Base-by-base conservation (phyloP, 1,140 invertebrate species). In the Acromyrmex heyeri region DNA sequence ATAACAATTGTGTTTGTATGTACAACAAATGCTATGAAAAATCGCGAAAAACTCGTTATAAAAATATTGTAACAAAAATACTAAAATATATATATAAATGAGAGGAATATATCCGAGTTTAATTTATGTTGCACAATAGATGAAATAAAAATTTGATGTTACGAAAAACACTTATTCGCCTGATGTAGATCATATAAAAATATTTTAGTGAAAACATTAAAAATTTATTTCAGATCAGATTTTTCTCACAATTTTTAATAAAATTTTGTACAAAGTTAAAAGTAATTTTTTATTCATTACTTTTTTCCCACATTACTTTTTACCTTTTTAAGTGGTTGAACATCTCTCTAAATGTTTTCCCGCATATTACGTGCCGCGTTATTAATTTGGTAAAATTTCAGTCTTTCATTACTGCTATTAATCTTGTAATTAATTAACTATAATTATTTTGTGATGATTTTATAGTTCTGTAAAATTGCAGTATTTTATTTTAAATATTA, bases 71-170 rank as follows among this genome's bases (percentile, higher is more conserved):
- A 21, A 61, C 18, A 67, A 38, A 67, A 55, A 38, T 10, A 1
- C 12, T 14, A 21, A 83, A 61, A 27, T 24, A 34, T 48, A 48
- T 24, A 10, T 18, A 21, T 4, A 14, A 70, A 30, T 59, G 34
- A 59, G 24, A 34, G n/a, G n/a, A 61, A 48, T 83, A 73, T 16
- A 48, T 38, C 8, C 62, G n/a, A 48, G 18, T 62, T 61, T 83
- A 83, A 83, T 82, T 73, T 24, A 59, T 61, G 38, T 34, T 61
- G n/a, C 14, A 4, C 55, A 12, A 30, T 14, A 38, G 7, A 53
- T 38, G 10, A 82, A 73, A 61, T 73, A 57, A 73, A 75, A 75
- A 61, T 73, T 62, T 16, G 38, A 83, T 75, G 70, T 75, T 24
- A 30, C 38, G 27, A 61, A 30, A 48, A 61, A 38, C 27, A 34